phyloP scores from a whole-genome alignment of 2,888 invertebrate genomes.

The Sinopyrophorus schimmeli region DNA sequence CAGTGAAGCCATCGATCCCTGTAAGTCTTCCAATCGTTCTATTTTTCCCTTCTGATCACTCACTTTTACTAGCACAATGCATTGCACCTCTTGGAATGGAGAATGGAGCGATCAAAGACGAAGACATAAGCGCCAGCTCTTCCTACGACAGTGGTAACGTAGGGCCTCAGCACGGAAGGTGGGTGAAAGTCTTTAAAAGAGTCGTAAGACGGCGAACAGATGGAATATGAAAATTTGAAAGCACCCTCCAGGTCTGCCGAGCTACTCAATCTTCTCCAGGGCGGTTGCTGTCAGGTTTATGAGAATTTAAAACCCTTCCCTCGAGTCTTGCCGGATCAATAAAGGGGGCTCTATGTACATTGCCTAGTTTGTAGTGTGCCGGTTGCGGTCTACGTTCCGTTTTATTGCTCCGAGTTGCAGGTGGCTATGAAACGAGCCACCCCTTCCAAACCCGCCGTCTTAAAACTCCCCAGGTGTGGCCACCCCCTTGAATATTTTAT shows the following conservation, averaged over 20 bases:
- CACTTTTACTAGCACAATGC: conserved; percentile 73
- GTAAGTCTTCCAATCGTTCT: conserved; percentile 43
- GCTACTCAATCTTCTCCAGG: conserved; percentile 48
- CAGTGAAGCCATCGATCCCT: conserved; percentile 48
- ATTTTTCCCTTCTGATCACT: conserved; percentile 14
- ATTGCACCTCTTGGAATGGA: conserved; percentile 85
- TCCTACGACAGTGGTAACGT: conserved; percentile 85
- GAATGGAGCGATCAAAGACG: conserved; percentile 78
- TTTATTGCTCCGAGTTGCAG: conserved; percentile 38
- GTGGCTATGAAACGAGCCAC: conserved; percentile 26
- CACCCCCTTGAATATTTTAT: conserved; percentile 29
- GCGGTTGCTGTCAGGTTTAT: conserved; percentile 50
- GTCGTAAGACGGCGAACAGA: conserved; percentile 46
- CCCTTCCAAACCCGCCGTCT: conserved; percentile 16
- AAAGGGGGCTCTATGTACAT: conserved; percentile 41
- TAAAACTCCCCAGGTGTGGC: conserved; percentile 30
- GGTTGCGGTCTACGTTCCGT: conserved; percentile 35
- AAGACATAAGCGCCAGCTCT: conserved; percentile 82
- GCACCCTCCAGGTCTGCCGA: conserved; percentile 45
- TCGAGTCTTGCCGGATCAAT: conserved; percentile 42
- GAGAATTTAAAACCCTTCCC: conserved; percentile 51
- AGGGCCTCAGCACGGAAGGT: conserved; percentile 86
- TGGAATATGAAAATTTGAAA: conserved; percentile 49
- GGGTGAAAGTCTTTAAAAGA: no score
- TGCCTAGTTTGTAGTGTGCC: conserved; percentile 38